Conservation (phyloP, 2,113 vertebrate species). For the Crotalus helleri region DNA sequence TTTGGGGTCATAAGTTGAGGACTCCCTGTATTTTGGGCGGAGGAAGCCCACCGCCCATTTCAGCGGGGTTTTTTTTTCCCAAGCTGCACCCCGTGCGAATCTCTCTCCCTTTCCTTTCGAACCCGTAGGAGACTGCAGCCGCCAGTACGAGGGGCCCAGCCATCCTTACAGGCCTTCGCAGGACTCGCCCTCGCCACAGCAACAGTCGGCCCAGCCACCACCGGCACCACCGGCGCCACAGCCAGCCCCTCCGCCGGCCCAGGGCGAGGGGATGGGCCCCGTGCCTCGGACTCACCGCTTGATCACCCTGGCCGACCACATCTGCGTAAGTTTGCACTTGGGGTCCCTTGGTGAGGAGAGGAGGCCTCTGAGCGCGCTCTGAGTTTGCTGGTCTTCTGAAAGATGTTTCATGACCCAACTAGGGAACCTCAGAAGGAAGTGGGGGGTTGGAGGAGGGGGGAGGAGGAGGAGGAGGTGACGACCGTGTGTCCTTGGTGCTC, state of each 20-base stretch:
- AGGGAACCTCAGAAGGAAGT: too few relatives aligned
- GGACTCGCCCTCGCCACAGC: constrained; percentile 76
- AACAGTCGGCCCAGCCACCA: constrained; percentile 25
- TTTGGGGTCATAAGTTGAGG: too few relatives aligned
- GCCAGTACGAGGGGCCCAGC: constrained; percentile 77
- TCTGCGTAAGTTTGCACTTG: constrained; percentile 81
- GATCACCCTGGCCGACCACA: constrained; percentile 97
- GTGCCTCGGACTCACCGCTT: constrained; percentile 88
- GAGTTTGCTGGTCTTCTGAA: background rate
- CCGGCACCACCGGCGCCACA: constrained; percentile 56
- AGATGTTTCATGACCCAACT: too few relatives aligned
- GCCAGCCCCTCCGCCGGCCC: constrained; percentile 68
- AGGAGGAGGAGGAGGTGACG: too few relatives aligned
- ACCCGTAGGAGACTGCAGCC: constrained; percentile 72
- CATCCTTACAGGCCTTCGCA: constrained; percentile 79
- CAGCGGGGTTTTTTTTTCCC: too few relatives aligned
- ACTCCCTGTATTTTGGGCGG: too few relatives aligned
- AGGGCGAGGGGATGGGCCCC: constrained; percentile 78
- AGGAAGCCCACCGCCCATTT: too few relatives aligned
- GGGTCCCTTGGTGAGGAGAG: background rate
- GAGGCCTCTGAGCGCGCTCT: background rate
- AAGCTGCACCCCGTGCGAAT: too few relatives aligned
- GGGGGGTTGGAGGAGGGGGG: too few relatives aligned
- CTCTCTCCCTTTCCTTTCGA: background rate
- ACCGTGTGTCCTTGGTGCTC: too few relatives aligned